Evolutionary conservation across 2,888 invertebrate species (phyloP).

Genomic region (Phyto melanocephala): DNA sequence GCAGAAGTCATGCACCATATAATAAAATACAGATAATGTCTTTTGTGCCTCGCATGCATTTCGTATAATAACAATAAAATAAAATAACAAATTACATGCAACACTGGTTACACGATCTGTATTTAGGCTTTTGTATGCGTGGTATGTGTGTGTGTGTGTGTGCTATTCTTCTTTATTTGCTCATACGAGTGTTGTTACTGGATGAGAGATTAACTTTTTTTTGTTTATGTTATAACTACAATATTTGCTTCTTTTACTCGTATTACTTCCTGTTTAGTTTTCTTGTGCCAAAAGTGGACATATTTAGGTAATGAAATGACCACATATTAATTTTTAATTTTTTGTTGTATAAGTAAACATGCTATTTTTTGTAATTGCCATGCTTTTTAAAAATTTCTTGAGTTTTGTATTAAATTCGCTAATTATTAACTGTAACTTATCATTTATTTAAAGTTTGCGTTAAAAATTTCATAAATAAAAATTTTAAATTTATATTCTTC

Average conservation of each 20-base stretch:
- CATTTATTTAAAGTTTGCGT: no score
- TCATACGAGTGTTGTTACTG: conserved; percentile 44
- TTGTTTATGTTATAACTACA: neutral
- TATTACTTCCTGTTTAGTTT: conserved; percentile 48
- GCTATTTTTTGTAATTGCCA: no score
- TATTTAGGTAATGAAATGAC: conserved; percentile 25
- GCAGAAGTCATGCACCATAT: conserved; percentile 60
- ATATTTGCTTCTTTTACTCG: conserved; percentile 1
- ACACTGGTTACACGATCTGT: conserved; percentile 71
- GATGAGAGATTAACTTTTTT: conserved; percentile 39
- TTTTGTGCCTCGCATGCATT: conserved; percentile 66
- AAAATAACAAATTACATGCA: conserved; percentile 77
- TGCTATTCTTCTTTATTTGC: no score
- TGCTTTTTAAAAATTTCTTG: no score
- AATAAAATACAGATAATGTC: conserved; percentile 59
- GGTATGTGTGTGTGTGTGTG: neutral
- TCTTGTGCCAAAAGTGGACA: conserved; percentile 12
- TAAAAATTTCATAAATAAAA: no score
- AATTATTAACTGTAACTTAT: no score
- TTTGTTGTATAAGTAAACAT: no score
- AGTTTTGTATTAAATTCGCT: no score
- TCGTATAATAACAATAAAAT: conserved; percentile 74
- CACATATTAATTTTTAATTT: no score
- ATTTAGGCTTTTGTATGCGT: conserved; percentile 18
- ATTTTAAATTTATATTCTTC: no score